Evolutionary conservation across 2,888 invertebrate genomes (phyloP).

Genomic region (Drosophila pegasa): DNA sequence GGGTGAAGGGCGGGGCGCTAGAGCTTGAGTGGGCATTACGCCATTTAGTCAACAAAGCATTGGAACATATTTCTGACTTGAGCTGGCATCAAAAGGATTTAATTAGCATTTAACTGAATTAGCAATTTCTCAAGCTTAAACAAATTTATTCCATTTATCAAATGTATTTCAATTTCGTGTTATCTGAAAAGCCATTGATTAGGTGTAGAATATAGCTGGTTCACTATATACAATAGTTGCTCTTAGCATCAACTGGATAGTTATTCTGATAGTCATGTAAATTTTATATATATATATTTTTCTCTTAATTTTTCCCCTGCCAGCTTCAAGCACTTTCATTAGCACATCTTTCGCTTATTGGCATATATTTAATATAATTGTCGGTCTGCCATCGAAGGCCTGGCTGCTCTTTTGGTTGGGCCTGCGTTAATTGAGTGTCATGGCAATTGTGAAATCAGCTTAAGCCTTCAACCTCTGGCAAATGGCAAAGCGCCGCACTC

Average conservation of each 20-base stretch:
- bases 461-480: conserved; percentile 50
- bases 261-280: conserved; percentile 2
- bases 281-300: too few relatives aligned
- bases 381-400: conserved; percentile 38
- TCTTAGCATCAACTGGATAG: background rate
- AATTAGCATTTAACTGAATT: conserved; percentile 4
- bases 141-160: conserved; percentile 6
- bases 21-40: conserved; percentile 8
- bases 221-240: background rate
- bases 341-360: conserved; percentile 41
- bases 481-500: conserved; percentile 23
- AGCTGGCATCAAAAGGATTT: conserved; percentile 1
- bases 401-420: conserved; percentile 12
- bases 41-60: conserved; percentile 27
- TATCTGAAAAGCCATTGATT: background rate
- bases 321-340: conserved; percentile 24
- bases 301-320: too few relatives aligned
- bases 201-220: too few relatives aligned
- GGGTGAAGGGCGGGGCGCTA: background rate
- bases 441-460: conserved; percentile 53
- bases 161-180: conserved; percentile 3
- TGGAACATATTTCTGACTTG: conserved; percentile 3
- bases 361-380: conserved; percentile 51
- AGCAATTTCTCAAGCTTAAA: conserved; percentile 2
- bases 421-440: conserved; percentile 60